Conservation (phyloP, 1,140 invertebrate genomes). For the Medauroidea extradentata region DNA sequence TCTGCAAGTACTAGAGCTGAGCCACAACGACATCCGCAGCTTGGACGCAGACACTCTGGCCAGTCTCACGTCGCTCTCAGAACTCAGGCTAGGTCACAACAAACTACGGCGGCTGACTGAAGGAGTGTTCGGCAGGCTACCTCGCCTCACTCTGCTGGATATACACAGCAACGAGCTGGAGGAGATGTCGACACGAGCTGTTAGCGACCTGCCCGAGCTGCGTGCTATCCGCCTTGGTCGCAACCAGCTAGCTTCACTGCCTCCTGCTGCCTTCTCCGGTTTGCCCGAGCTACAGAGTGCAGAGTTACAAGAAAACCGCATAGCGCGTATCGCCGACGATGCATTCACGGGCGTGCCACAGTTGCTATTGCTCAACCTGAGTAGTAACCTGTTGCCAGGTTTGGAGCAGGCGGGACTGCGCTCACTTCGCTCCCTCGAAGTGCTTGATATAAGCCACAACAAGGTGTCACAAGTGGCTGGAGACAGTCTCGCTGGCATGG, state of each 20-base stretch:
- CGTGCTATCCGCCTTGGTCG: slow-evolving; percentile 70
- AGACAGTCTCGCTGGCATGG: slow-evolving; percentile 60
- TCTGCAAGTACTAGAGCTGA: slow-evolving; percentile 32
- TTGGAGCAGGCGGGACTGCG: slow-evolving; percentile 68
- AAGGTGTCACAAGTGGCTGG: slow-evolving; percentile 62
- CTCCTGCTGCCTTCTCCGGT: slow-evolving; percentile 70
- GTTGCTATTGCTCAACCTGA: slow-evolving; percentile 75
- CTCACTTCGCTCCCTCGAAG: slow-evolving; percentile 48
- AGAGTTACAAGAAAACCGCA: slow-evolving; percentile 75
- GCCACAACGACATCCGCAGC: slow-evolving; percentile 62
- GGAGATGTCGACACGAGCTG: slow-evolving; percentile 68
- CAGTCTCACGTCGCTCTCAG: slow-evolving; percentile 47
- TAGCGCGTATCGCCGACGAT: slow-evolving; percentile 63
- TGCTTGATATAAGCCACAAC: slow-evolving; percentile 52
- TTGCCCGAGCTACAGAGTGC: slow-evolving; percentile 65
- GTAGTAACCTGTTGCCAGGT: slow-evolving; percentile 65
- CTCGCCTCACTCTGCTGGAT: slow-evolving; percentile 65
- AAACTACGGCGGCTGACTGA: slow-evolving; percentile 65
- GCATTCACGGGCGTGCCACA: slow-evolving; percentile 74
- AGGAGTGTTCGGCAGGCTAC: slow-evolving; percentile 66
- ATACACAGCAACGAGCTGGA: slow-evolving; percentile 78
- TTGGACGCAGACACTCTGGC: slow-evolving; percentile 60
- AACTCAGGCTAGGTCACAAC: slow-evolving; percentile 67
- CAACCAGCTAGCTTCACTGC: slow-evolving; percentile 58
- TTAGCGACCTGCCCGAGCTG: slow-evolving; percentile 69